phyloP scores from a whole-genome alignment of 1,140 invertebrate genomes.

The Hyphantria cunea region DNA sequence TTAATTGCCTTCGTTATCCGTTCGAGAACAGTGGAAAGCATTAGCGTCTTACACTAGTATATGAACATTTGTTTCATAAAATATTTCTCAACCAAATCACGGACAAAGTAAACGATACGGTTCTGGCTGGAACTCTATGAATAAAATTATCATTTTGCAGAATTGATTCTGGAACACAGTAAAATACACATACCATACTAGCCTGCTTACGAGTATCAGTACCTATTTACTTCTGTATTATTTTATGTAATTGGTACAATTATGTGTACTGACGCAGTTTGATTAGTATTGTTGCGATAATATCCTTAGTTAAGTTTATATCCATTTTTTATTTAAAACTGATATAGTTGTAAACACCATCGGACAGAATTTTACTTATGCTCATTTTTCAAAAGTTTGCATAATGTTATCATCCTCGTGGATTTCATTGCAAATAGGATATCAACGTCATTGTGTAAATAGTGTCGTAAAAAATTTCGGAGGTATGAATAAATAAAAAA shows the following conservation, averaged over 20 bases:
- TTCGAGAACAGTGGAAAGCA: slow-evolving; percentile 23
- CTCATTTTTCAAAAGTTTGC: too few species aligned
- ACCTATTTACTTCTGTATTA: slow-evolving; percentile 30
- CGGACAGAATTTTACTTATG: too few species aligned
- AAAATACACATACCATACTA: slow-evolving; percentile 70
- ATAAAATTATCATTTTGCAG: slow-evolving; percentile 81
- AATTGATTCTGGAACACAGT: slow-evolving; percentile 78
- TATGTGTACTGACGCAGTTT: slow-evolving; percentile 8
- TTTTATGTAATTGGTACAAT: slow-evolving; percentile 36
- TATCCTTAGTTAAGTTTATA: too few species aligned
- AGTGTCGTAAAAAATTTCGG: too few species aligned
- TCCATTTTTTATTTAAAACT: too few species aligned
- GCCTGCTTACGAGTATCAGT: slow-evolving; percentile 56
- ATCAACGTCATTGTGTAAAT: too few species aligned
- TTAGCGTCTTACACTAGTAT: slow-evolving; percentile 39
- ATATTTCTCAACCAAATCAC: slow-evolving; percentile 77
- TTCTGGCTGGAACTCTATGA: slow-evolving; percentile 79
- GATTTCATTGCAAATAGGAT: too few species aligned
- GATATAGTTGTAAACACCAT: neutral
- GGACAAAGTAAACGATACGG: slow-evolving; percentile 78
- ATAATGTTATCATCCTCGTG: too few species aligned
- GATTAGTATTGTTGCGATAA: slow-evolving; percentile 7
- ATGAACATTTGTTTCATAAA: slow-evolving; percentile 59
- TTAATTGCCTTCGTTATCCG: slow-evolving; percentile 28
- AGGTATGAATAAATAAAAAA: too few species aligned